phyloP scores from a whole-genome alignment of 23 tunicate genomes.

The Ciona savignyi region DNA sequence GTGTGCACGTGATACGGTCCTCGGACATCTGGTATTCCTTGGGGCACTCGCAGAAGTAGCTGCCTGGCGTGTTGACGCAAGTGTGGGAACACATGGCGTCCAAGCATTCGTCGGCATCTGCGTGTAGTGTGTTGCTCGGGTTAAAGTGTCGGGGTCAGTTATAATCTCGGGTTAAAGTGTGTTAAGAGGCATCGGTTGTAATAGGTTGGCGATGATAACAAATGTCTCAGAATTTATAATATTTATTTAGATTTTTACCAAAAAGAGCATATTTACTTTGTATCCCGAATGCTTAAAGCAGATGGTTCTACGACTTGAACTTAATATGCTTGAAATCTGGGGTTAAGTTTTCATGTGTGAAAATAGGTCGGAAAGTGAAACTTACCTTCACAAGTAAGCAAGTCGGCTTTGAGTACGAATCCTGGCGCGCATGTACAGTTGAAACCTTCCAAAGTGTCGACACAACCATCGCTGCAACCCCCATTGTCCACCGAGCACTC shows the following conservation, averaged over 20 bases:
- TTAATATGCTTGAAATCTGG: too few relatives aligned
- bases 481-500: constrained; percentile 89
- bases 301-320: too few relatives aligned
- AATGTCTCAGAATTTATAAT: too few relatives aligned
- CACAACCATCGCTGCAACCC: constrained; percentile 67
- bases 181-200: too few relatives aligned
- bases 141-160: too few relatives aligned
- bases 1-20: constrained; percentile 53
- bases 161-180: too few relatives aligned
- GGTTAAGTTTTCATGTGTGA: too few relatives aligned
- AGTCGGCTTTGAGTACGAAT: constrained; percentile 39
- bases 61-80: constrained; percentile 56
- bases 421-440: constrained; percentile 64
- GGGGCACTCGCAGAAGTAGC: constrained; percentile 82
- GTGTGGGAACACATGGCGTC: constrained; percentile 34
- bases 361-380: background rate
- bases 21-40: constrained; percentile 26
- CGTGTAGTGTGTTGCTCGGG: too few relatives aligned
- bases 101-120: constrained; percentile 62
- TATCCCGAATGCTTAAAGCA: too few relatives aligned
- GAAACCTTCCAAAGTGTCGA: constrained; percentile 41
- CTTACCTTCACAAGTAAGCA: constrained; percentile 44
- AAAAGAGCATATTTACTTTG: too few relatives aligned
- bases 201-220: too few relatives aligned
- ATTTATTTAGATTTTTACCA: too few relatives aligned